Evolutionary conservation across 2,888 invertebrate species (phyloP), one percentile per base, ranked within the genome.

Genomic region (Leptogaster cylindrica): DNA sequence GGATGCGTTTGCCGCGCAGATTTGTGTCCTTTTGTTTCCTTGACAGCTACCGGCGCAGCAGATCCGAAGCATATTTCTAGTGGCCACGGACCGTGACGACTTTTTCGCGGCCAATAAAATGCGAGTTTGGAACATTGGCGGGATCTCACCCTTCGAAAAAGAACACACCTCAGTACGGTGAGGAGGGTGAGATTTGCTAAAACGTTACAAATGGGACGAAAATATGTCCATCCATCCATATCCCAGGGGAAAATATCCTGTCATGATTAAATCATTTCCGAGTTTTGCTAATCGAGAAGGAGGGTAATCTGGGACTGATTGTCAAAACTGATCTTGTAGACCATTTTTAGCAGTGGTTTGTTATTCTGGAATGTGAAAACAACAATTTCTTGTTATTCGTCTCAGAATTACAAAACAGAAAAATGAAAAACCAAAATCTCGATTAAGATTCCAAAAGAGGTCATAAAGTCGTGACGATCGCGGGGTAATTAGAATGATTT

Each of bases 21-120:
- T 52, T 52, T 52, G 52, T n/a, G 27, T 10, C 14, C 8, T 52
- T 52, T 31, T 33, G 52, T 52, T 33, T 52, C 31, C 18, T 12
- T 52, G 33, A 52, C 52, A 52, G 52, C 52, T 16, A 31, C 31
- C 28, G 14, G 18, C 31, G 18, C 2, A 14, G 27, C 10, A 16
- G 52, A 52, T 31, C 14, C 8, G 16, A 52, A 23, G 31, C 52
- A 52, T 52, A 33, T 52, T 52, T 52, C 52, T 33, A 18, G 16
- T 52, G 52, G 33, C n/a, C 52, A 52, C 31, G 27, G 18, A 52
- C 52, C 52, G 52, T 52, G 33, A 52, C 52, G 33, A 10, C 52
- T 33, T 33, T 52, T 33, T 52, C 52, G 52, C 52, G 52, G 31
- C 52, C 52, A 52, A 52, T 52, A 52, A 52, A 52, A 52, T 52